phyloP scores from a whole-genome alignment of 2,888 invertebrate genomes.

The Loripinus fragilis region DNA sequence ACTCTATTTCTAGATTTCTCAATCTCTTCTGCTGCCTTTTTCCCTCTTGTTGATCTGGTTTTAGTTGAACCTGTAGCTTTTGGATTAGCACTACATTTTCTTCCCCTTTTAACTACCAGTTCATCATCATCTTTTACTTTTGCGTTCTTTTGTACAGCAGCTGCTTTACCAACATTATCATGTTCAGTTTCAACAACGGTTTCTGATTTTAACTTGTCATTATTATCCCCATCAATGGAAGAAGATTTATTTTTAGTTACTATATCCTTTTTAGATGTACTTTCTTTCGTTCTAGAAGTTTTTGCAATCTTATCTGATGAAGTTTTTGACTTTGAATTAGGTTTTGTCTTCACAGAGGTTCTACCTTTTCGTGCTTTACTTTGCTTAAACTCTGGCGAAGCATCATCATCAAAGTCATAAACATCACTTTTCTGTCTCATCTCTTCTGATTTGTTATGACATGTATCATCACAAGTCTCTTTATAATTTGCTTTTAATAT shows the following conservation, averaged over 20 bases:
- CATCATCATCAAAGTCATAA: slow-evolving; percentile 12
- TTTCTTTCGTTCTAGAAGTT: background rate
- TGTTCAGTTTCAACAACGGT: background rate
- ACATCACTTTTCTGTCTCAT: background rate
- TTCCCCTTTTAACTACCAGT: background rate
- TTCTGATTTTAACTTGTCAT: background rate
- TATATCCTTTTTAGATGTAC: background rate
- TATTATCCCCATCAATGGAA: background rate
- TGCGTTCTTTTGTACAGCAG: background rate
- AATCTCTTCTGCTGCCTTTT: background rate
- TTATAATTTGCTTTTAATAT: background rate
- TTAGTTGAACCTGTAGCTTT: background rate
- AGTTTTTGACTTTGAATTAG: background rate
- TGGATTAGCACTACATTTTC: background rate
- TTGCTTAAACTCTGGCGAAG: background rate
- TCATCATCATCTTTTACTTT: background rate
- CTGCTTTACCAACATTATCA: background rate
- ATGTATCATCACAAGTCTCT: background rate
- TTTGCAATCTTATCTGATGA: background rate
- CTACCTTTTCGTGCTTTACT: slow-evolving; percentile 8
- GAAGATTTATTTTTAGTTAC: background rate
- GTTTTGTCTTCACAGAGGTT: background rate
- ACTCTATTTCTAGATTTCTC: background rate
- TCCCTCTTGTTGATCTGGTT: background rate
- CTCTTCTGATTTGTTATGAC: background rate